phyloP scores from a whole-genome alignment of 2,888 invertebrate species.

The Marasmarcha lunaedactyla region DNA sequence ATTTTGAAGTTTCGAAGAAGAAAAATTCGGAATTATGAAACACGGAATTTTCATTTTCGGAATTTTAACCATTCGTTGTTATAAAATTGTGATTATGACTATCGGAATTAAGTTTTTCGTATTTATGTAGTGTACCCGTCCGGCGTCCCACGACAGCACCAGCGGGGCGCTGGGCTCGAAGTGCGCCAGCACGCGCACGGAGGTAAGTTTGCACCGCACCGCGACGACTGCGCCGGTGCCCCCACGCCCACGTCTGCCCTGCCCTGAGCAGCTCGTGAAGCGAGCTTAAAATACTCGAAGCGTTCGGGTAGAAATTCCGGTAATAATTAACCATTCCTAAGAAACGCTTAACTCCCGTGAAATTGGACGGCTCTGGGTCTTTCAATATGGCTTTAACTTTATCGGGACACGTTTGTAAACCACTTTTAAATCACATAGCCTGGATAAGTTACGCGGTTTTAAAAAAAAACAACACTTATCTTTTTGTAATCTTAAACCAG shows the following conservation, averaged over 20 bases:
- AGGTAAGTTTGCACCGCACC: slow-evolving; percentile 7
- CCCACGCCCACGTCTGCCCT: slow-evolving; percentile 10
- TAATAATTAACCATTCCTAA: slow-evolving; percentile 13
- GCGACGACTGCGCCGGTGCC: slow-evolving; percentile 2
- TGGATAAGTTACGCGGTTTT: not conserved
- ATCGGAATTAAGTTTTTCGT: too few relatives aligned
- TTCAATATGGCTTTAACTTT: too few relatives aligned
- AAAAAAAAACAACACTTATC: not conserved
- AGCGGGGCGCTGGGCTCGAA: slow-evolving; percentile 4
- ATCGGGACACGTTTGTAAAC: not conserved
- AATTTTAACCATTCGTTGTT: too few relatives aligned
- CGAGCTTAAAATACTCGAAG: slow-evolving; percentile 7
- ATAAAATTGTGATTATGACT: too few relatives aligned
- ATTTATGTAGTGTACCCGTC: too few relatives aligned
- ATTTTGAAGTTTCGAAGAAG: too few relatives aligned
- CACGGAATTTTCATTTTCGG: too few relatives aligned
- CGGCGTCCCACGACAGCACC: slow-evolving; percentile 9
- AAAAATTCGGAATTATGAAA: too few relatives aligned
- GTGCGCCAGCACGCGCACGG: slow-evolving; percentile 11
- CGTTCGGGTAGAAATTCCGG: slow-evolving; percentile 8
- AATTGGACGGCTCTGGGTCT: too few relatives aligned
- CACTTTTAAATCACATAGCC: not conserved
- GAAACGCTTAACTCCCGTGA: slow-evolving; percentile 9
- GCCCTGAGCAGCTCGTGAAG: slow-evolving; percentile 7
- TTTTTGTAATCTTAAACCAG: not conserved